These are phyloP conservation scores for Boulengeromyrus knoepffleri DNA, from an alignment of 2,113 vertebrate species.

Conservation along the genomic window DNA sequence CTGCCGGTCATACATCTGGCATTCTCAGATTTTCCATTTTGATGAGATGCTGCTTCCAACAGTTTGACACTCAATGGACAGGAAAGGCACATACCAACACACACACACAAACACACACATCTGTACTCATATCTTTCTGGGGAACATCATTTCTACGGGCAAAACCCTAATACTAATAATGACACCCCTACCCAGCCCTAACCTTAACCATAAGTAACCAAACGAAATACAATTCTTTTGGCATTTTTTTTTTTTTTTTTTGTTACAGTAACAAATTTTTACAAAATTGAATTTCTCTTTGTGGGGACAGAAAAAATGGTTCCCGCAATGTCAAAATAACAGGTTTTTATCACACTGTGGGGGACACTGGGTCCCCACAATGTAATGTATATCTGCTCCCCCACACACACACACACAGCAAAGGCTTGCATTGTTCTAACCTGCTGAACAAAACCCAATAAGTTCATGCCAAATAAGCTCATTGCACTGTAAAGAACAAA, in stretches of 20 bases:
- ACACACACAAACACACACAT: neutral
- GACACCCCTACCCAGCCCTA: neutral
- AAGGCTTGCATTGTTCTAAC: neutral
- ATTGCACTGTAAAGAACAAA: neutral
- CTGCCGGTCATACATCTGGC: neutral
- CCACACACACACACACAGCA: neutral
- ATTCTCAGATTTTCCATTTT: conserved; percentile 3
- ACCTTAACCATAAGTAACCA: neutral
- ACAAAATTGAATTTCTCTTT: neutral
- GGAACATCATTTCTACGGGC: neutral
- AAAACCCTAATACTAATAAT: neutral
- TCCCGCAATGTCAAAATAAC: neutral
- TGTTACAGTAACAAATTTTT: too few relatives aligned
- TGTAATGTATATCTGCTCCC: neutral
- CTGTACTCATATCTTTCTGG: neutral
- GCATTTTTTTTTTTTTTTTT: neutral
- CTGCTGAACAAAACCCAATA: neutral
- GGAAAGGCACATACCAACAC: neutral
- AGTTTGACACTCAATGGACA: neutral
- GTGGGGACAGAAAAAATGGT: neutral
- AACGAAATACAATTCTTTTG: neutral
- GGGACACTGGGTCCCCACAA: neutral
- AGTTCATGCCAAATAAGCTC: neutral
- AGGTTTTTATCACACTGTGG: neutral
- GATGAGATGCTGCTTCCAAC: neutral